Percentiles rank a stretch among this genome's conserved stretches.
Evolutionary conservation across 2,113 vertebrate species (phyloP).

Genomic region (Sinocyclocheilus grahami): DNA sequence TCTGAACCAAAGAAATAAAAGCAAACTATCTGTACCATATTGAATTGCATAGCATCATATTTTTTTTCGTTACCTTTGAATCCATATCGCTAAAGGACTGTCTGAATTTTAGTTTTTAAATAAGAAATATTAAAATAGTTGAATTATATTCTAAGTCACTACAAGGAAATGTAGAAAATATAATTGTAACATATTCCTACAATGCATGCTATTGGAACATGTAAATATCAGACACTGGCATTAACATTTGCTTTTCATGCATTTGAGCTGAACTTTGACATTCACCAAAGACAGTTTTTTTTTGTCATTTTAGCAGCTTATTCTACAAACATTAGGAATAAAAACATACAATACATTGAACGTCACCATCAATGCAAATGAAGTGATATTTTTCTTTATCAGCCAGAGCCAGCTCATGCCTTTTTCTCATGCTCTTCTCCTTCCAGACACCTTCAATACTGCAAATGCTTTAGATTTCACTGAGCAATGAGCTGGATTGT

Average conservation of each 20-base stretch:
- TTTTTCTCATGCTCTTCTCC: not conserved
- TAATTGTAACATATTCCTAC: too few relatives aligned
- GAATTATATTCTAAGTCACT: too few relatives aligned
- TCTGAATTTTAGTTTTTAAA: not conserved
- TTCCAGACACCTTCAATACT: not conserved
- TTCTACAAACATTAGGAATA: not conserved
- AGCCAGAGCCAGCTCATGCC: not conserved
- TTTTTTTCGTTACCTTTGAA: not conserved
- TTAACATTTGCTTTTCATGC: too few relatives aligned
- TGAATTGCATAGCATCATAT: too few relatives aligned
- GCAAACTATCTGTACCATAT: too few relatives aligned
- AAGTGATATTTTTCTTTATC: not conserved
- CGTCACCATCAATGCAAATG: not conserved
- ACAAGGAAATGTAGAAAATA: too few relatives aligned
- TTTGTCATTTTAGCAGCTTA: not conserved
- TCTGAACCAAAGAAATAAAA: too few relatives aligned
- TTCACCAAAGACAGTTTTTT: too few relatives aligned
- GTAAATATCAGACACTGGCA: too few relatives aligned
- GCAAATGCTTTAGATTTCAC: not conserved
- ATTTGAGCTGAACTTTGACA: too few relatives aligned
- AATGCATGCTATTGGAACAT: too few relatives aligned
- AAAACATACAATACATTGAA: not conserved
- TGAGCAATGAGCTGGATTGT: not conserved
- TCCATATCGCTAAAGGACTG: not conserved
- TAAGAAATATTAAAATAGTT: too few relatives aligned